phyloP scores from a whole-genome alignment of 2,888 invertebrate species.

The Ceramica pisi region DNA sequence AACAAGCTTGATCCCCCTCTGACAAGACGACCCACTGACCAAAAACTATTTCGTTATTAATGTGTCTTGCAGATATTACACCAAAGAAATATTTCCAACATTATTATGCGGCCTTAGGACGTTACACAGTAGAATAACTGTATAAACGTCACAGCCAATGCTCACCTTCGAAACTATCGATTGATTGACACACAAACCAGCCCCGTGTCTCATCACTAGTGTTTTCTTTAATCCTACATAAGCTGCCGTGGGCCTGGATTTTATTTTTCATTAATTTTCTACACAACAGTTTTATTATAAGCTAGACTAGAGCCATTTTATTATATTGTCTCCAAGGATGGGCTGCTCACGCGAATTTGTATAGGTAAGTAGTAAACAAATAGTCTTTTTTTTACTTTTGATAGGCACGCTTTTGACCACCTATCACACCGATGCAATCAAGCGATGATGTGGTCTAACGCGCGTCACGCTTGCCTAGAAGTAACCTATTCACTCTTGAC shows the following conservation, averaged over 20 bases:
- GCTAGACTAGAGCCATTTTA: conserved; percentile 33
- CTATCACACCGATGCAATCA: too few species aligned
- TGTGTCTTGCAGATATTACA: too few species aligned
- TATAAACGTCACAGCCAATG: not conserved
- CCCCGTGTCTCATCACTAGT: conserved; percentile 66
- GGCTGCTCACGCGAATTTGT: conserved; percentile 46
- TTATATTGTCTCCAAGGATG: conserved; percentile 29
- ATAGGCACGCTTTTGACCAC: too few species aligned
- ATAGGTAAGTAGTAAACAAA: conserved; percentile 7
- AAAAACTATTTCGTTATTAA: too few species aligned
- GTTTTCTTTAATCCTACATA: conserved; percentile 79
- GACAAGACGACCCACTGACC: too few species aligned
- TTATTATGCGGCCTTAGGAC: too few species aligned
- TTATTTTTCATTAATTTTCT: conserved; percentile 75
- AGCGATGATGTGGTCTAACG: too few species aligned
- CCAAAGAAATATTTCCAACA: too few species aligned
- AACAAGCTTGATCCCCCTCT: too few species aligned
- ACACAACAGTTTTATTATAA: conserved; percentile 45
- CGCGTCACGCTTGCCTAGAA: too few species aligned
- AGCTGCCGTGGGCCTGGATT: conserved; percentile 73
- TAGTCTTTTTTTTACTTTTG: too few species aligned
- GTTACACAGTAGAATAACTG: not conserved
- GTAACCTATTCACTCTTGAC: too few species aligned
- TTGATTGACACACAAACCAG: conserved; percentile 56
- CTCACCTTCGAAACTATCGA: conserved; percentile 63